Percentiles rank a stretch among this genome's conserved stretches.
These are phyloP conservation scores for Lepeophtheirus nordmannii DNA, from an alignment of 2,888 invertebrate genomes.

Conservation along the genomic window DNA sequence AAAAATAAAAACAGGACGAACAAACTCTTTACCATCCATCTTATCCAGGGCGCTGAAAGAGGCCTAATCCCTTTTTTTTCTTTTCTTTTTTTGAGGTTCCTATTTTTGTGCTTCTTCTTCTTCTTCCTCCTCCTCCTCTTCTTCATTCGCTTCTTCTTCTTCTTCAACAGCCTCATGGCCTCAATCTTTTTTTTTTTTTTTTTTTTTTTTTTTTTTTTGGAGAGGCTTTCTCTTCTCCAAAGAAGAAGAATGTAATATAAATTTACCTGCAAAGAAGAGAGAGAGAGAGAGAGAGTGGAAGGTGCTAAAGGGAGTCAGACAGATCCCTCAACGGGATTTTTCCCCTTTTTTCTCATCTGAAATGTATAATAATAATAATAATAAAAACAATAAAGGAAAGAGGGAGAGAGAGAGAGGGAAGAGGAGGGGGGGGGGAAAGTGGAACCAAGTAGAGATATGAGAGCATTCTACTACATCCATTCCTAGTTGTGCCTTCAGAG, in stretches of 20 bases:
- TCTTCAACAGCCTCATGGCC: background rate
- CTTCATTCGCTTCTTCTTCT: background rate
- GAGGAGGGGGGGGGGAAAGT: background rate
- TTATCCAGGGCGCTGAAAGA: background rate
- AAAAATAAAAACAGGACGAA: background rate
- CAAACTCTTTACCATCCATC: background rate
- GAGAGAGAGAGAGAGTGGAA: background rate
- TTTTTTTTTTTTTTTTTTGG: background rate
- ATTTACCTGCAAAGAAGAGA: background rate
- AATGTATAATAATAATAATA: too few relatives aligned
- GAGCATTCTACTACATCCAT: background rate
- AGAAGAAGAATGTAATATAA: background rate
- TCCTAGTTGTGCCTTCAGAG: conserved; percentile 3
- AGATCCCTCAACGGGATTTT: background rate
- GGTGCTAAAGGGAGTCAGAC: background rate
- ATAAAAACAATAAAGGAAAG: too few relatives aligned
- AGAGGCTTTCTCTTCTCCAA: background rate
- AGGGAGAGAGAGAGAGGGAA: background rate
- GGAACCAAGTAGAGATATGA: background rate
- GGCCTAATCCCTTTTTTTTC: background rate
- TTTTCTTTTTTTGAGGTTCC: background rate
- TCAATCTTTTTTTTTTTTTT: background rate
- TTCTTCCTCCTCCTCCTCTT: background rate
- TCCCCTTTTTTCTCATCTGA: background rate
- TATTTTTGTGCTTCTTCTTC: background rate